Evolutionary conservation across 2,888 invertebrate species (phyloP).

Genomic region (Axea sp.): DNA sequence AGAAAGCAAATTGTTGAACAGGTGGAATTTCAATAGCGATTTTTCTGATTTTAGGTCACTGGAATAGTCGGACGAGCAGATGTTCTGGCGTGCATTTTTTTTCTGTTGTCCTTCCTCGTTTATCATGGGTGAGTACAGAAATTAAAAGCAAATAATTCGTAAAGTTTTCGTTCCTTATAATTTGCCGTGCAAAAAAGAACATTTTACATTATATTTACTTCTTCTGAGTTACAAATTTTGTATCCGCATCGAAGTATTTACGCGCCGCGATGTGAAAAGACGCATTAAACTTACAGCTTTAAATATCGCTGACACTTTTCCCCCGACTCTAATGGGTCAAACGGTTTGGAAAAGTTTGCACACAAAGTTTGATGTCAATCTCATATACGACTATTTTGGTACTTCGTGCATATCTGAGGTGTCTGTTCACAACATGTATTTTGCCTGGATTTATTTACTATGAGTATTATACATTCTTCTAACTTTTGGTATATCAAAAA

Average conservation of each 20-base stretch:
- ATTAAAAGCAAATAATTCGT: constrained; percentile 34
- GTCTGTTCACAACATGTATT: not conserved
- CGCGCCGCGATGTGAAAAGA: constrained; percentile 8
- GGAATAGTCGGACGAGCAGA: constrained; percentile 94
- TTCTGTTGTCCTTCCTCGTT: constrained; percentile 87
- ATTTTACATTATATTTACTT: constrained; percentile 6
- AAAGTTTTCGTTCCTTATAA: not conserved
- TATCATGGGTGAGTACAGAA: constrained; percentile 87
- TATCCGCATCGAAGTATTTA: constrained; percentile 13
- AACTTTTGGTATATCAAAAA: too few relatives aligned
- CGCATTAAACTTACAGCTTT: constrained; percentile 22
- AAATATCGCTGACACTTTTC: constrained; percentile 36
- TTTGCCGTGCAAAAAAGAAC: constrained; percentile 4
- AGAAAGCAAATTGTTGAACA: constrained; percentile 5
- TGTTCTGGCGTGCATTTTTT: constrained; percentile 90
- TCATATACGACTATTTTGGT: constrained; percentile 11
- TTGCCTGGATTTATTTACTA: constrained; percentile 8
- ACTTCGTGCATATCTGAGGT: constrained; percentile 12
- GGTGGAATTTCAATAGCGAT: constrained; percentile 44
- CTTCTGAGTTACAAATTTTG: constrained; percentile 7
- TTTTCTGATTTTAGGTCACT: constrained; percentile 84
- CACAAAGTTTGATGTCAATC: constrained; percentile 43
- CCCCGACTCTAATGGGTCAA: constrained; percentile 40
- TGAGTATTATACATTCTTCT: too few relatives aligned
- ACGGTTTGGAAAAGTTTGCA: constrained; percentile 43